Conservation (phyloP, 2,888 invertebrate genomes). For the Plebejus anna region DNA sequence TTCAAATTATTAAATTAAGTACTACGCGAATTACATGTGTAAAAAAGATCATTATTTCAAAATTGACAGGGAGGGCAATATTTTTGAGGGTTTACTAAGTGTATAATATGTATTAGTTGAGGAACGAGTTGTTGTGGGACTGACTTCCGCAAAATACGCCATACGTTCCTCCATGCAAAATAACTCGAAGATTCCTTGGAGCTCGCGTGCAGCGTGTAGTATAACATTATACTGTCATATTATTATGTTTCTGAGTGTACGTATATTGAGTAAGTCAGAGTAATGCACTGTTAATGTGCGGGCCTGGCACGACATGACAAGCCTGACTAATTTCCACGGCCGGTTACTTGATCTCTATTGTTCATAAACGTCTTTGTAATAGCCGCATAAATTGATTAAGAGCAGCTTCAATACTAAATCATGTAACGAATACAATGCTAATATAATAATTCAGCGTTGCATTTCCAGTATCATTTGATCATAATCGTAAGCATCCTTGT, state of each 20-base stretch:
- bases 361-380: conserved; percentile 25
- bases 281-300: conserved; percentile 36
- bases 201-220: neutral
- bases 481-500: neutral
- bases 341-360: conserved; percentile 28
- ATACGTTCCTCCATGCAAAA: neutral
- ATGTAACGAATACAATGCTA: neutral
- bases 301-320: conserved; percentile 32
- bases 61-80: too few relatives aligned
- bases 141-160: too few relatives aligned
- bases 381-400: conserved; percentile 24
- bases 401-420: neutral
- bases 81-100: too few relatives aligned
- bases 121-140: too few relatives aligned
- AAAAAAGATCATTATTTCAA: too few relatives aligned
- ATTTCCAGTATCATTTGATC: neutral
- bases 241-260: neutral
- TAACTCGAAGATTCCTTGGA: neutral
- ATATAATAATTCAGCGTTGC: neutral
- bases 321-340: conserved; percentile 32
- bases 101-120: too few relatives aligned
- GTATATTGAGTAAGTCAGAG: conserved; percentile 32
- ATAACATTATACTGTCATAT: neutral
- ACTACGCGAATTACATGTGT: too few relatives aligned
- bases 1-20: too few relatives aligned